Percentiles rank a stretch among this genome's conserved stretches.
Conservation (phyloP, 1,140 invertebrate genomes). For the Drosophila orosa region DNA sequence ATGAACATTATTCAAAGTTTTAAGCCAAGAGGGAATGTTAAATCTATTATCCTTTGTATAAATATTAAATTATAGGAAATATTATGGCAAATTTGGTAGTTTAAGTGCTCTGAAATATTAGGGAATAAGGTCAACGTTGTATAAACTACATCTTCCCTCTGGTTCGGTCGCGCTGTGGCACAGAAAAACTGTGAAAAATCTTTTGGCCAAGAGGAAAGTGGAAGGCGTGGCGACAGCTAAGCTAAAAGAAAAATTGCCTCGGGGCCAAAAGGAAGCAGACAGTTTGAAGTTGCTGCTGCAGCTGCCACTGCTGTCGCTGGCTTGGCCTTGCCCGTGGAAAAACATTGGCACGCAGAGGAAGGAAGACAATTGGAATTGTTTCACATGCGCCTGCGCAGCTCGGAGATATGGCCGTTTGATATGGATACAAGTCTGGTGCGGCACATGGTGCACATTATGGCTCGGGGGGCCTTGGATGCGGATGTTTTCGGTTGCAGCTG, state of each 20-base stretch:
- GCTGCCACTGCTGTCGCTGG: constrained; percentile 4
- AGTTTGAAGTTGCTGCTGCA: constrained; percentile 11
- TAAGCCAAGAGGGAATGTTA: background rate
- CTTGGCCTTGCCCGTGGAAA: constrained; percentile 67
- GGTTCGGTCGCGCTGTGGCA: constrained; percentile 60
- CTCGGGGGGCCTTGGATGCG: constrained; percentile 33
- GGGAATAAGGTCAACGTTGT: background rate
- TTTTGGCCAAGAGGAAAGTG: constrained; percentile 52
- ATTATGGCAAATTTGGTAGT: too few species aligned
- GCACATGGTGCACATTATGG: constrained; percentile 3
- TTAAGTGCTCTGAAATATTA: background rate
- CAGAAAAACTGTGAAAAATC: constrained; percentile 55
- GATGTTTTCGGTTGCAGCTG: constrained; percentile 43
- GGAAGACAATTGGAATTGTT: constrained; percentile 57
- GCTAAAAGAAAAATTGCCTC: constrained; percentile 3
- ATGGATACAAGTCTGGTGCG: constrained; percentile 33
- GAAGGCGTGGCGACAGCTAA: constrained; percentile 49
- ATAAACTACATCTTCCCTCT: background rate
- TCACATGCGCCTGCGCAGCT: constrained; percentile 54
- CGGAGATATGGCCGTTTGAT: constrained; percentile 47
- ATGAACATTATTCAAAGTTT: background rate
- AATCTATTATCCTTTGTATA: background rate
- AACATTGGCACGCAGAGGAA: constrained; percentile 40
- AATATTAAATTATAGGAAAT: background rate
- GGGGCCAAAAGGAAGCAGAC: constrained; percentile 34